These are phyloP conservation scores for Spisula subtruncata DNA, from an alignment of 2,888 invertebrate species.

Conservation along the genomic window DNA sequence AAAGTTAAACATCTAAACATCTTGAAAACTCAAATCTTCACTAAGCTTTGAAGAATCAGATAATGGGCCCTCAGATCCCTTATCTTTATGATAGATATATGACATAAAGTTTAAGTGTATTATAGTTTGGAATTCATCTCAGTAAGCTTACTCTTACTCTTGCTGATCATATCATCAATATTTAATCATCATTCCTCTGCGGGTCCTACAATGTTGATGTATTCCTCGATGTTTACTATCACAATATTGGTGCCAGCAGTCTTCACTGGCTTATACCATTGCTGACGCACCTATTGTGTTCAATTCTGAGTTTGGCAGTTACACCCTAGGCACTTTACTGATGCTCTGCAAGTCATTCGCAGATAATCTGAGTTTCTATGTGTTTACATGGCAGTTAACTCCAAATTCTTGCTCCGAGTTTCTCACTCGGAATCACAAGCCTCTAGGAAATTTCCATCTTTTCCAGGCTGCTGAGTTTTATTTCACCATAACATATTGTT, in stretches of 20 bases:
- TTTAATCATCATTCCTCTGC: conserved; percentile 31
- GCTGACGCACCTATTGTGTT: background rate
- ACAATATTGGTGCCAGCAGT: conserved; percentile 1
- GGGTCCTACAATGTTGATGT: conserved; percentile 25
- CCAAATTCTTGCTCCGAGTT: background rate
- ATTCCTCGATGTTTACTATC: conserved; percentile 5
- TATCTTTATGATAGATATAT: conserved; percentile 27
- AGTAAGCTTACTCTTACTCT: conserved; percentile 16
- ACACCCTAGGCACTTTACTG: conserved; percentile 16
- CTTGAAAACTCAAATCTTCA: conserved; percentile 8
- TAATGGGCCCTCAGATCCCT: background rate
- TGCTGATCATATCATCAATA: conserved; percentile 24
- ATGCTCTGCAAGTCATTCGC: background rate
- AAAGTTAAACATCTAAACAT: conserved; percentile 10
- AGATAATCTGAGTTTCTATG: background rate
- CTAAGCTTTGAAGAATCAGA: conserved; percentile 7
- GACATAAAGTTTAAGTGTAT: conserved; percentile 25
- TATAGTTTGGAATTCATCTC: conserved; percentile 12
- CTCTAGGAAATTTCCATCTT: background rate
- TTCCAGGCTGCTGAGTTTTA: background rate
- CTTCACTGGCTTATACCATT: conserved; percentile 3
- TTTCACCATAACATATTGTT: background rate
- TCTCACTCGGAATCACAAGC: background rate
- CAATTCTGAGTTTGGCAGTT: background rate
- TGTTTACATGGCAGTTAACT: background rate